Conservation (phyloP, 37 sponge, comb jelly and placozoan genomes). For the Petrosia ficiformis region DNA sequence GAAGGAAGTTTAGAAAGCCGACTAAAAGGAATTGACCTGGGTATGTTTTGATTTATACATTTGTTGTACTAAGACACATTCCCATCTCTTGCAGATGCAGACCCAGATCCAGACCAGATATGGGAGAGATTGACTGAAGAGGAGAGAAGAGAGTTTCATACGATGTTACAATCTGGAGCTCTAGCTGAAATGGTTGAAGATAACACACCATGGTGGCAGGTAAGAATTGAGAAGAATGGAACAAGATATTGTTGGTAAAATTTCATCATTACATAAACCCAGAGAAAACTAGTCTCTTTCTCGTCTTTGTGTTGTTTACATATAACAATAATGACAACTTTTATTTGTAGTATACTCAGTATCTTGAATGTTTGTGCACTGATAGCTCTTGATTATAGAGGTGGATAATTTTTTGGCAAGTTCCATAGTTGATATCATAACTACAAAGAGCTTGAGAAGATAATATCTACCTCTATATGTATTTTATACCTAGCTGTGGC, state of each 20-base stretch:
- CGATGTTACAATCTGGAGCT: background rate
- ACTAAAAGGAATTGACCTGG: constrained; percentile 61
- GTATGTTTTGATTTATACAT: constrained; percentile 33
- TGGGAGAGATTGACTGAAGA: background rate
- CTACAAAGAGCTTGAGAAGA: too few relatives aligned
- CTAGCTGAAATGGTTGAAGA: background rate
- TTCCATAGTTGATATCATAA: too few relatives aligned
- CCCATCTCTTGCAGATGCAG: background rate
- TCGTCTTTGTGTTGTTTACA: background rate
- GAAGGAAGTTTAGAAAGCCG: constrained; percentile 13
- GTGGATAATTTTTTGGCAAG: background rate
- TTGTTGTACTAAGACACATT: too few relatives aligned
- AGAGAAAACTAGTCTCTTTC: too few relatives aligned
- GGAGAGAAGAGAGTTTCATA: background rate
- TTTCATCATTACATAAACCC: background rate
- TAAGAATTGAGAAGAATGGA: too few relatives aligned
- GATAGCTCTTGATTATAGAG: too few relatives aligned
- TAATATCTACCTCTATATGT: too few relatives aligned
- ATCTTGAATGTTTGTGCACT: too few relatives aligned
- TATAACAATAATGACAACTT: background rate
- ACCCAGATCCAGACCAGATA: background rate
- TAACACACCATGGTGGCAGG: background rate
- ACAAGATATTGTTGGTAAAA: background rate
- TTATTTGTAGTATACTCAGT: background rate
- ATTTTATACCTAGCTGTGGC: too few relatives aligned